These are phyloP conservation scores for Empis stercorea DNA, from an alignment of 2,888 invertebrate species.

Conservation along the genomic window DNA sequence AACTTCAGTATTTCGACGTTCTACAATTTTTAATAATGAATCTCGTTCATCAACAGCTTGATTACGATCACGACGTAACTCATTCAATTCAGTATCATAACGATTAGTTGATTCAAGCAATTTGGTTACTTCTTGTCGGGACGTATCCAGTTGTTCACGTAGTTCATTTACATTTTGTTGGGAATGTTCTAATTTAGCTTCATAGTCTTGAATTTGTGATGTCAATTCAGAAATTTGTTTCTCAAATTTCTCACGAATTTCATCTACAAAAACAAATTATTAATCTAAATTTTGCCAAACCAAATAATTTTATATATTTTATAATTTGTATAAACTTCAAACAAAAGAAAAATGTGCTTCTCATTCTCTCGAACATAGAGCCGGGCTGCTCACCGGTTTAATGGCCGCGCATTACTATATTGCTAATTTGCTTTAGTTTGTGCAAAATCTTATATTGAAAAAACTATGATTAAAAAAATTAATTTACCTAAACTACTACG, in stretches of 20 bases:
- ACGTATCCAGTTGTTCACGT: constrained; percentile 47
- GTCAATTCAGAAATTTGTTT: constrained; percentile 43
- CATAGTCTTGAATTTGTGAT: constrained; percentile 49
- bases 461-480: too few relatives aligned
- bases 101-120: constrained; percentile 48
- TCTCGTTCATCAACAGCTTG: constrained; percentile 62
- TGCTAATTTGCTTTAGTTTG: too few relatives aligned
- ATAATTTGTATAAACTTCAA: not conserved
- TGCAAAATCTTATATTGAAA: too few relatives aligned
- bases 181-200: constrained; percentile 46
- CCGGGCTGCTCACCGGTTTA: too few relatives aligned
- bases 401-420: too few relatives aligned
- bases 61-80: constrained; percentile 56
- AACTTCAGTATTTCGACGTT: constrained; percentile 58
- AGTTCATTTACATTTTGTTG: constrained; percentile 50
- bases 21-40: constrained; percentile 54
- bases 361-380: not conserved
- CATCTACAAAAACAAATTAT: constrained; percentile 36
- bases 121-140: constrained; percentile 50
- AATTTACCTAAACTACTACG: constrained; percentile 24
- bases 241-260: constrained; percentile 43
- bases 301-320: not conserved
- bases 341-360: not conserved
- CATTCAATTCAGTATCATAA: constrained; percentile 51
- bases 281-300: not conserved